Conservation (phyloP, 2,113 vertebrate species). For the Cyprinodon variegatus region DNA sequence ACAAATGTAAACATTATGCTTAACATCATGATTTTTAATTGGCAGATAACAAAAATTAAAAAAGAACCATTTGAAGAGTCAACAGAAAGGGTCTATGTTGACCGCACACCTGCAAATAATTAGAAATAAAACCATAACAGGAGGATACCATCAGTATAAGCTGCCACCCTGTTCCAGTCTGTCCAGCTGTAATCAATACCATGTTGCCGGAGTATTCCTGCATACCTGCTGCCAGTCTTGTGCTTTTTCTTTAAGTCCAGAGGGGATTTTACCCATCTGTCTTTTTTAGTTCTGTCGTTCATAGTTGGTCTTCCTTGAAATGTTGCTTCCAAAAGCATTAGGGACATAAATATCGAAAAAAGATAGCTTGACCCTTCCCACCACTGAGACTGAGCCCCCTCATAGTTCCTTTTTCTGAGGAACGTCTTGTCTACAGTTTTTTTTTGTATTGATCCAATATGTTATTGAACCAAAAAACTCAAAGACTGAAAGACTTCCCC, state of each 20-base stretch:
- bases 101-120: not conserved
- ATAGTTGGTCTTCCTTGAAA: slow-evolving; percentile 25
- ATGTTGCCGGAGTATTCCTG: not conserved
- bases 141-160: not conserved
- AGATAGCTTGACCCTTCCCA: slow-evolving; percentile 17
- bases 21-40: not conserved
- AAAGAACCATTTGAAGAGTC: not conserved
- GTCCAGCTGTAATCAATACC: slow-evolving; percentile 25
- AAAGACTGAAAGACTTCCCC: slow-evolving; percentile 35
- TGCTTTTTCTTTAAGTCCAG: slow-evolving; percentile 13
- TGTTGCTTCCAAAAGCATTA: slow-evolving; percentile 31
- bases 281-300: slow-evolving; percentile 36
- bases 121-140: not conserved
- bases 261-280: slow-evolving; percentile 12
- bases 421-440: slow-evolving; percentile 18
- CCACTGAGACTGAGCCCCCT: slow-evolving; percentile 39
- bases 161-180: not conserved
- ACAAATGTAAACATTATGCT: not conserved
- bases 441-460: slow-evolving; percentile 55
- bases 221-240: not conserved
- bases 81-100: not conserved
- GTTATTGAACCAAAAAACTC: slow-evolving; percentile 57
- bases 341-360: slow-evolving; percentile 46
- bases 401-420: slow-evolving; percentile 22
- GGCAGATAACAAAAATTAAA: not conserved